Evolutionary conservation across 1,140 invertebrate genomes (phyloP).

Genomic region (Cydia amplana): DNA sequence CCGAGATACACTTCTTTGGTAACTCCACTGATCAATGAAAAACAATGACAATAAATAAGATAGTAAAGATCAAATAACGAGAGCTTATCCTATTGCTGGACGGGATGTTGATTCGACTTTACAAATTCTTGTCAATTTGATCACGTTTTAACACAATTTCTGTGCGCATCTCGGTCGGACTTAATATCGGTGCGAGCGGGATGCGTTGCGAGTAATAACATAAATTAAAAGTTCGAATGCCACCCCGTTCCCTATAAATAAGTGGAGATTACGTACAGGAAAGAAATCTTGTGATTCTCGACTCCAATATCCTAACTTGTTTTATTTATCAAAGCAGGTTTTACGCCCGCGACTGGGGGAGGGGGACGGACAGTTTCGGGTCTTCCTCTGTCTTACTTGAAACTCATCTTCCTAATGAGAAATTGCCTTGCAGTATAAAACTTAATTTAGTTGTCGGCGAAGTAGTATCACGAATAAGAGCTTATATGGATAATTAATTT

Average conservation of each 20-base stretch:
- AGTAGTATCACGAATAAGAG: background rate
- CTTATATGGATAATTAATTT: background rate
- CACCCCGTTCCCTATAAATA: slow-evolving; percentile 10
- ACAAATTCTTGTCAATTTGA: too few relatives aligned
- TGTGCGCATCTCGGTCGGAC: too few relatives aligned
- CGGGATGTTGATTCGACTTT: too few relatives aligned
- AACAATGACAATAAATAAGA: slow-evolving; percentile 5
- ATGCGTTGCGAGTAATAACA: too few relatives aligned
- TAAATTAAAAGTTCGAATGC: too few relatives aligned
- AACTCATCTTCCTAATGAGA: background rate
- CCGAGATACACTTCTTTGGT: background rate
- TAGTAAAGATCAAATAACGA: slow-evolving; percentile 23
- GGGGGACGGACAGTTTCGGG: slow-evolving; percentile 12
- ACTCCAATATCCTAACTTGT: slow-evolving; percentile 20
- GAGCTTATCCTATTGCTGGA: slow-evolving; percentile 23
- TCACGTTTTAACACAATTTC: too few relatives aligned
- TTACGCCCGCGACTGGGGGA: background rate
- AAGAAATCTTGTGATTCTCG: slow-evolving; percentile 18
- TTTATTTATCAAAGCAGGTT: slow-evolving; percentile 30
- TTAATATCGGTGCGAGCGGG: too few relatives aligned
- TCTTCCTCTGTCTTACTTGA: background rate
- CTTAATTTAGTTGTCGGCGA: background rate
- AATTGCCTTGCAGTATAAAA: background rate
- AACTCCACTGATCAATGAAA: background rate
- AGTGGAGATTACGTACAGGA: slow-evolving; percentile 31